Conservation (phyloP, 2,888 invertebrate species). For the Eueremaeus valkanovi region DNA sequence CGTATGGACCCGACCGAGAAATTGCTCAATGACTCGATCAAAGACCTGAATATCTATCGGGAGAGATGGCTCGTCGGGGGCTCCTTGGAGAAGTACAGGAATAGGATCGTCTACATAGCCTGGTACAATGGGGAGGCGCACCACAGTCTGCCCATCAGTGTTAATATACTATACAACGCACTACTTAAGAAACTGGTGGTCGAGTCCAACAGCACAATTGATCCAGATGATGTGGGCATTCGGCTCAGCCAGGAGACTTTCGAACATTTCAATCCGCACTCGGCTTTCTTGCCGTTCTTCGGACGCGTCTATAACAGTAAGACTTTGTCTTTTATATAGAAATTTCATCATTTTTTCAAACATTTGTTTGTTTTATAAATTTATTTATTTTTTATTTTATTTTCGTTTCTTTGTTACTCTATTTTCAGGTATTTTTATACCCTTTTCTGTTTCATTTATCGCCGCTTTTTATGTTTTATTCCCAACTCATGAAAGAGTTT, state of each 20-base stretch:
- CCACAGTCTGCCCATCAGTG: slow-evolving; percentile 40
- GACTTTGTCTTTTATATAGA: too few relatives aligned
- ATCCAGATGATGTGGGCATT: slow-evolving; percentile 35
- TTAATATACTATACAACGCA: slow-evolving; percentile 40
- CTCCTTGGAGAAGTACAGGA: slow-evolving; percentile 38
- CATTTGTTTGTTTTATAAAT: background rate
- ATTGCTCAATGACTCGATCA: slow-evolving; percentile 23
- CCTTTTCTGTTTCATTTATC: slow-evolving; percentile 42
- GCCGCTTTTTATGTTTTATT: slow-evolving; percentile 42
- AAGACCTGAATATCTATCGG: slow-evolving; percentile 34
- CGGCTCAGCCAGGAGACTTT: slow-evolving; percentile 24
- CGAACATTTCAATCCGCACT: slow-evolving; percentile 41
- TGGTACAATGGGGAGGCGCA: slow-evolving; percentile 43
- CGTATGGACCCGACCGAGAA: slow-evolving; percentile 16
- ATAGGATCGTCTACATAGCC: slow-evolving; percentile 34
- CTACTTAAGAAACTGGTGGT: slow-evolving; percentile 34
- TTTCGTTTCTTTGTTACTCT: background rate
- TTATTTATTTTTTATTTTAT: background rate
- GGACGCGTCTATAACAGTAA: slow-evolving; percentile 40
- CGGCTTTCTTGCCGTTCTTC: slow-evolving; percentile 41
- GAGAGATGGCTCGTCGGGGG: slow-evolving; percentile 40
- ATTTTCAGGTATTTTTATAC: slow-evolving; percentile 37
- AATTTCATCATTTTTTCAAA: background rate
- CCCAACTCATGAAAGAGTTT: slow-evolving; percentile 41
- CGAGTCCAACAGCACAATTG: slow-evolving; percentile 3